These are phyloP conservation scores for Heliothis peltigera DNA, from an alignment of 2,888 invertebrate genomes.

Conservation along the genomic window DNA sequence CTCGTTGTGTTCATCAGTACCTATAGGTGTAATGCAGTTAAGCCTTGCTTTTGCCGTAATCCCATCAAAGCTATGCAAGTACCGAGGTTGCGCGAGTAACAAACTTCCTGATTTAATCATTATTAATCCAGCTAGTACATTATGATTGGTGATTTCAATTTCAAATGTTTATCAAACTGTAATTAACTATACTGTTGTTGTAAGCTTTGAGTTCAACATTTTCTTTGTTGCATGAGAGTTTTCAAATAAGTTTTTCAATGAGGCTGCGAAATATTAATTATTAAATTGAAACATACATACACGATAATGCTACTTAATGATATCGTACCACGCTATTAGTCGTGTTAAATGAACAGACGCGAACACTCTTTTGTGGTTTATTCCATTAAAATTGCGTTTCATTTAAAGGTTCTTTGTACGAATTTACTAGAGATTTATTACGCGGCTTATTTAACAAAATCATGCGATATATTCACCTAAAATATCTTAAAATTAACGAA, in stretches of 20 bases:
- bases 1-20: constrained; percentile 5
- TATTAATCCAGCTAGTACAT: constrained; percentile 13
- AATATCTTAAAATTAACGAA: too few species aligned
- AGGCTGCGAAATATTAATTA: too few species aligned
- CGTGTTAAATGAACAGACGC: background rate
- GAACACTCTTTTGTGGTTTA: constrained; percentile 33
- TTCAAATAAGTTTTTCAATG: too few species aligned
- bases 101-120: constrained; percentile 20
- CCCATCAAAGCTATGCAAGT: background rate
- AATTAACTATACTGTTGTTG: background rate
- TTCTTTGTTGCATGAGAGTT: too few species aligned
- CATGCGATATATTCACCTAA: too few species aligned
- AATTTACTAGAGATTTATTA: too few species aligned
- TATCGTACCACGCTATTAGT: constrained; percentile 12
- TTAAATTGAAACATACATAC: constrained; percentile 2
- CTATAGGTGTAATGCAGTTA: constrained; percentile 21
- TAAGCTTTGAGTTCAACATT: too few species aligned
- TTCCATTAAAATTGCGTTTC: constrained; percentile 33
- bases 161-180: constrained; percentile 32
- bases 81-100: background rate
- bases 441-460: too few species aligned
- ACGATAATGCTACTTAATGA: constrained; percentile 22
- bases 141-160: constrained; percentile 7
- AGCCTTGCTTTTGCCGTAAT: constrained; percentile 19
- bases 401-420: constrained; percentile 34